Evolutionary conservation across 2,113 vertebrate genomes (phyloP), one percentile per base, ranked within the genome.

Genomic region (Scartelaos histophorus): DNA sequence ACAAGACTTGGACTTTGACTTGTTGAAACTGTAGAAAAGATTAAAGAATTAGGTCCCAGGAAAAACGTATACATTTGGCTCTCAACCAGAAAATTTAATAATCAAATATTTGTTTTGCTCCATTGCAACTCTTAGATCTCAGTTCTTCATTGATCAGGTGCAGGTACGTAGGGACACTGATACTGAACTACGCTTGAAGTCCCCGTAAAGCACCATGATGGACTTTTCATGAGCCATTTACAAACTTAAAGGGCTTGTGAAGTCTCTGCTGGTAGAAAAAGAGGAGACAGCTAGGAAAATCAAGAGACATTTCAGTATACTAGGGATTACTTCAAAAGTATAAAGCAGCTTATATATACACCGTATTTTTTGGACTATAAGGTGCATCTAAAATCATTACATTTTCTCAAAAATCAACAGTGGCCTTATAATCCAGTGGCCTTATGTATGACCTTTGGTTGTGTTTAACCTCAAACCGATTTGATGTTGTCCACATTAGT

Each of bases 201-300:
- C 49, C 64, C 15, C 34, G 22, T 21, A 53, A 7, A 45, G 67
- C 58, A 15, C 29, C 51, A 69, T 71, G 51, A 78, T 53, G 17
- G 35, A 13, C 15, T 60, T 70, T 60, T 35, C 58, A 56, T 45
- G 58, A 67, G 66, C 71, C 34, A 46, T 60, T 38, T 78, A 11
- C 49, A 56, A 62, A 82, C 22, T 51, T 4, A 7, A 34, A 43
- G 38, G 7, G 51, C 54, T 57, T 57, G 22, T 25, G 21, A 4
- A 25, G n/a, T 10, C 58, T 61, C 58, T 61, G 58, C 58, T 9
- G 58, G 25, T 61, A 15, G 58, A 61, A 34, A 61, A 16, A 60
- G 3, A 60, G 57, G 3, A 25, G n/a, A 22, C n/a, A 56, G 21
- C 9, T n/a, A 56, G n/a, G n/a, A 24, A 11, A 25, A 10, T 58